Evolutionary conservation across 2,113 vertebrate genomes (phyloP).

Genomic region (Tragelaphus imberbis): DNA sequence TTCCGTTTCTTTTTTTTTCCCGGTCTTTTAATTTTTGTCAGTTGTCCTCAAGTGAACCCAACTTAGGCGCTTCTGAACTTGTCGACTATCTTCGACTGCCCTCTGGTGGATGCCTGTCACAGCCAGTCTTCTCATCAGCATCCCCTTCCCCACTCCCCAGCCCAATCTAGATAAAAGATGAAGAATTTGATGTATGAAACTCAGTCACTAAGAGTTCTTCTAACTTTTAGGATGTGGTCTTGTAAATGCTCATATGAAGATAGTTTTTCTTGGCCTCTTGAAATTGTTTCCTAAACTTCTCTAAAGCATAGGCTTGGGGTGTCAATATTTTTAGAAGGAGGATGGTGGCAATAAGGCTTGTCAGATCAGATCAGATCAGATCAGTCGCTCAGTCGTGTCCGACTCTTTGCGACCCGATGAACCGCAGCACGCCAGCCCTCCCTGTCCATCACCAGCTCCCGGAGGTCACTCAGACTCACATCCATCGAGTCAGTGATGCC

Average conservation of each 20-base stretch:
- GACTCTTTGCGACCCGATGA: no score
- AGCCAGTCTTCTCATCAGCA: neutral
- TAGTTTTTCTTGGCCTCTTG: neutral
- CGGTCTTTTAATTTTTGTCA: neutral
- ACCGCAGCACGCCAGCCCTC: no score
- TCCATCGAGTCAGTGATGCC: no score
- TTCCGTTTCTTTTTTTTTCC: neutral
- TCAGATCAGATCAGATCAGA: no score
- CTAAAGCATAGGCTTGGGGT: neutral
- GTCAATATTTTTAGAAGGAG: neutral
- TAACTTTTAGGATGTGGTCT: neutral
- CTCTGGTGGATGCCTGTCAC: neutral
- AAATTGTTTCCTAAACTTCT: neutral
- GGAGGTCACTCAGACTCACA: no score
- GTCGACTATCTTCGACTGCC: neutral
- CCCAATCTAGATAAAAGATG: neutral
- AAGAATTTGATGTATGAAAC: neutral
- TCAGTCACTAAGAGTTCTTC: neutral
- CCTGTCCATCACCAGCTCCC: no score
- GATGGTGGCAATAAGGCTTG: neutral
- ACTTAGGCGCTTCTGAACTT: neutral
- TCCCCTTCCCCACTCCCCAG: accelerated
- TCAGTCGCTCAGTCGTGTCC: no score
- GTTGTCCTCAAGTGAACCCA: neutral
- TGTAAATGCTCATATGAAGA: neutral